Percentiles rank a stretch among this genome's conserved stretches.
phyloP scores from a whole-genome alignment of 2,888 invertebrate species.

The Drosophila picticornis region DNA sequence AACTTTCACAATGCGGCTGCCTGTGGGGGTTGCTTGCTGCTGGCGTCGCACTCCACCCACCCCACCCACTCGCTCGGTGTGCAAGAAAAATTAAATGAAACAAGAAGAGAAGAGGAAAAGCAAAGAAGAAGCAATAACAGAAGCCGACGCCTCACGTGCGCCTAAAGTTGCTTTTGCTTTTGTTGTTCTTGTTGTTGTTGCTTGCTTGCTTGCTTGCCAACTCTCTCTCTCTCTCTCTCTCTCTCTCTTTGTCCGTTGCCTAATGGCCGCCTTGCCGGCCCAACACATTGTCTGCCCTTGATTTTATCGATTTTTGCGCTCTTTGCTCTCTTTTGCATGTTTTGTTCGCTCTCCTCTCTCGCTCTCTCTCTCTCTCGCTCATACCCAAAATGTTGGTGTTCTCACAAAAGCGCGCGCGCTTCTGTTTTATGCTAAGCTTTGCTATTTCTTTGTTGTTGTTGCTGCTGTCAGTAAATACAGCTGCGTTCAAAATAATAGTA shows the following conservation, averaged over 20 bases:
- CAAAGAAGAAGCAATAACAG: constrained; percentile 20
- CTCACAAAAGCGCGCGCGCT: constrained; percentile 61
- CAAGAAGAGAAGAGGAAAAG: constrained; percentile 19
- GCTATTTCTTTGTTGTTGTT: constrained; percentile 36
- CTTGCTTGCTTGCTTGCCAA: constrained; percentile 36
- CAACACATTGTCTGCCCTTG: constrained; percentile 85
- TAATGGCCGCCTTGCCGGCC: constrained; percentile 23
- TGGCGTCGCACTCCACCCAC: constrained; percentile 26
- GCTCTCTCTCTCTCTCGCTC: constrained; percentile 15
- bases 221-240: constrained; percentile 28
- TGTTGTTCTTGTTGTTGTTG: constrained; percentile 12
- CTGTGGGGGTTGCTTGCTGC: constrained; percentile 57
- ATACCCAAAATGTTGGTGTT: constrained; percentile 31
- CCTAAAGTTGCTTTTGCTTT: constrained; percentile 42
- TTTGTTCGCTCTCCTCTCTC: constrained; percentile 18
- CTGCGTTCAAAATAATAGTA: background rate
- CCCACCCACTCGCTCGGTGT: background rate
- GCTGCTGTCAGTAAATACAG: background rate
- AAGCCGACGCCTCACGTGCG: constrained; percentile 66
- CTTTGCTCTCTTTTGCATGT: constrained; percentile 54
- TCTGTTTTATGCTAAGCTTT: constrained; percentile 63
- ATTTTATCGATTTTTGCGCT: constrained; percentile 84
- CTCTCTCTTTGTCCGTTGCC: background rate
- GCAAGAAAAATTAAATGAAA: constrained; percentile 5
- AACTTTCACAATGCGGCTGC: constrained; percentile 72